Percentiles rank a stretch among this genome's conserved stretches.
Evolutionary conservation across 2,113 vertebrate species (phyloP).

Genomic region (Pollimyrus isidori): DNA sequence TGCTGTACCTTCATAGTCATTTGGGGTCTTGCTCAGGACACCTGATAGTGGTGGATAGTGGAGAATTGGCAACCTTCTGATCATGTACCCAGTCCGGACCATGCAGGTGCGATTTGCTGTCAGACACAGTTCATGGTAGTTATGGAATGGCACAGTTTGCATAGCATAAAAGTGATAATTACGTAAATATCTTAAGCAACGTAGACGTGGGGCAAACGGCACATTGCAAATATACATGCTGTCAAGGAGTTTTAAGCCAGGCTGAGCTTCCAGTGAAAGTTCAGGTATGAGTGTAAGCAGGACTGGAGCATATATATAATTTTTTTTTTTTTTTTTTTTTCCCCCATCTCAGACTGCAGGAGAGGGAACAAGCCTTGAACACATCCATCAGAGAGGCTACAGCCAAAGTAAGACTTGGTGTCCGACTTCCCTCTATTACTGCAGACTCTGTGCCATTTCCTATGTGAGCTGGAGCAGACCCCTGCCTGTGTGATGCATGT

Average conservation of each 20-base stretch:
- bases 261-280: neutral
- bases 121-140: neutral
- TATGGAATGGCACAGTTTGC: neutral
- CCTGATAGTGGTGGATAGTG: neutral
- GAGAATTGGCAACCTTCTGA: neutral
- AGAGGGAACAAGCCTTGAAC: conserved; percentile 64
- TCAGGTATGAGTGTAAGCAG: neutral
- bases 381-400: conserved; percentile 71
- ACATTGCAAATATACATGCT: neutral
- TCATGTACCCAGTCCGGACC: neutral
- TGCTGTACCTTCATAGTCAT: neutral
- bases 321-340: too few species aligned
- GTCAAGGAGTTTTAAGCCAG: neutral
- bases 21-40: neutral
- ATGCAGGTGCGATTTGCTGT: neutral
- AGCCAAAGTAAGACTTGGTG: conserved; percentile 68
- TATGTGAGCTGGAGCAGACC: neutral
- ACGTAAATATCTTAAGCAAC: neutral
- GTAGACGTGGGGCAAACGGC: neutral
- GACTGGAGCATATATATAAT: too few species aligned
- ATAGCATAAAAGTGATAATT: too few species aligned
- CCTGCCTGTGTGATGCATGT: neutral
- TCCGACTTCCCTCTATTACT: neutral
- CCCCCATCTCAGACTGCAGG: conserved; percentile 66
- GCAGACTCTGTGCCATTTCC: neutral